A percentile compares a stretch with the other conserved stretches of the same genome.
Evolutionary conservation across 2,888 invertebrate genomes (phyloP).

Genomic region (Choristoneura rosaceana): DNA sequence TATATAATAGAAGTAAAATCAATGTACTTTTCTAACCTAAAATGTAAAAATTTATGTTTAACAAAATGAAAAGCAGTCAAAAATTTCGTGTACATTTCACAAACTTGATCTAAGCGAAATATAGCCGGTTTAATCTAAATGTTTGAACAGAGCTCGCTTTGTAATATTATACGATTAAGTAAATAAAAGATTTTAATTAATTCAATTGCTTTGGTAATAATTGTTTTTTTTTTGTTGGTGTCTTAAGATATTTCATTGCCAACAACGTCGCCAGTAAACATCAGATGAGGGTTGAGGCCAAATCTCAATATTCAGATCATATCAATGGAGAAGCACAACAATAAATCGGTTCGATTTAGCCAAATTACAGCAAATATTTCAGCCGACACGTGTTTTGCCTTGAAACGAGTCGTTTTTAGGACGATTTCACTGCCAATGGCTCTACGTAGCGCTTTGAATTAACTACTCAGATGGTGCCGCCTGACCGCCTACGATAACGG

Average conservation of each 20-base stretch:
- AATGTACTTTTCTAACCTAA: too few relatives aligned
- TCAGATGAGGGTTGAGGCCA: not conserved
- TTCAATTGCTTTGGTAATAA: not conserved
- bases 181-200: too few relatives aligned
- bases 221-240: not conserved
- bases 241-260: not conserved
- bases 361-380: slow-evolving; percentile 24
- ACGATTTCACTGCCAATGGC: slow-evolving; percentile 16
- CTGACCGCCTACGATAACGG: not conserved
- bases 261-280: not conserved
- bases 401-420: slow-evolving; percentile 12
- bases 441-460: not conserved
- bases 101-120: too few relatives aligned
- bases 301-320: slow-evolving; percentile 18
- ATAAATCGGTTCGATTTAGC: slow-evolving; percentile 15
- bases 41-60: too few relatives aligned
- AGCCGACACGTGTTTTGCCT: slow-evolving; percentile 20
- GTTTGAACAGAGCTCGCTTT: too few relatives aligned
- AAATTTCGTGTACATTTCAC: too few relatives aligned
- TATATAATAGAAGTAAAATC: too few relatives aligned
- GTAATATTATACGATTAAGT: too few relatives aligned
- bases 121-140: too few relatives aligned
- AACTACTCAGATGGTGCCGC: not conserved
- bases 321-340: slow-evolving; percentile 14
- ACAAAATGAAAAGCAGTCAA: too few relatives aligned